Evolutionary conservation across 2,888 invertebrate genomes (phyloP), one percentile per base, ranked within the genome.

Genomic region (Spilarctia lutea): DNA sequence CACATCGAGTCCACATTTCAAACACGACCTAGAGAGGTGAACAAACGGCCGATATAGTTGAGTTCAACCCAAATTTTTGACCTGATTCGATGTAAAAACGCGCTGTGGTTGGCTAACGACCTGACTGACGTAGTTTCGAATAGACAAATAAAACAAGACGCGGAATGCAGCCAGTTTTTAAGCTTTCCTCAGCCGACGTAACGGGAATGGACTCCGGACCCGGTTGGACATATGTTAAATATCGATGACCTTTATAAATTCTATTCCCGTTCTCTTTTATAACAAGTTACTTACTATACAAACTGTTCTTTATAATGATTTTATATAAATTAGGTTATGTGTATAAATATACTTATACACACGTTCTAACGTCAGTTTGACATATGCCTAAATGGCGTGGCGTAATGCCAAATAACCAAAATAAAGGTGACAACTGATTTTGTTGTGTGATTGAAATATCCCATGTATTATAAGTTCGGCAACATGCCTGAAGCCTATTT

Each of bases 41-140:
- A 94, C 87, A 94, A 93, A 94, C 94, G 91, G 76, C 89, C 91
- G 92, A 92, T 91, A 92, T 90, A 87, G 84, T 87, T 75, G 91
- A 90, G 91, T 92, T 93, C 93, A 94, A 92, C 93, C 93, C 88
- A 93, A 92, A 93, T 94, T 92, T 94, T 92, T 92, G 94, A 94
- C 94, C 94, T 88, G 91, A 92, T 94, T 94, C 91, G 87, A 89
- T 87, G 88, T 90, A 93, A 93, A 92, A 94, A 93, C 92, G 81
- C 85, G 83, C 78, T 82, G 86, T 75, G 85, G 79, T 87, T 87
- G 90, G 92, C 89, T 91, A 93, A 93, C 90, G 93, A 94, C 92
- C 92, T 88, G 86, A 68, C 85, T 91, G 89, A 91, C 91, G 92
- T 91, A 91, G 92, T 86, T 77, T 80, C 72, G 83, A 86, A 92